Base-by-base conservation (phyloP, 2,888 invertebrate species). In the Spialia ferax region DNA sequence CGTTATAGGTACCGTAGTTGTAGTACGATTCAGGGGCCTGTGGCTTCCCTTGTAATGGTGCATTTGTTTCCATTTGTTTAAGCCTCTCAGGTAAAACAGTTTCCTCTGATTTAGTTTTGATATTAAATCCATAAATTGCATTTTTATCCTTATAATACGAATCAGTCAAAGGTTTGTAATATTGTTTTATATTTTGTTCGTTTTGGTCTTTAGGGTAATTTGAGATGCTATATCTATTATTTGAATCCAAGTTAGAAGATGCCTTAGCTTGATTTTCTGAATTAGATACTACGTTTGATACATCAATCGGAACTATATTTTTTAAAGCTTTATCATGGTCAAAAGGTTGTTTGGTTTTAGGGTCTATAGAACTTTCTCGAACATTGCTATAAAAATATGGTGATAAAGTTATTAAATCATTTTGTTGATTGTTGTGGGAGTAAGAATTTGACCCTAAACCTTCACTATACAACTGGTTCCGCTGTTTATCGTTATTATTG, bases 241-340 rank as follows among this genome's bases (percentile, higher is more conserved):
- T 82, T 55, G 70, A 75, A 50, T 88, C 87, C 32, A 77, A 73
- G 8, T 69, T 75, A 13, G 75, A 66, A 22, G 76, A 64, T 10
- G 73, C 69, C 76, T 88, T 90, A 3, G 73, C 45, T 68, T 84
- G 81, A 6, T 79, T 71, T 52, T 90, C 88, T 23, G 85, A 82
- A 71, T 87, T 89, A 18, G 83, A 75, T 11, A 93, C 86, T 32
- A 91, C 89, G 72, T 93, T 94, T 38, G 93, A 88, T 3, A 91
- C 86, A 74, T 91, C 94, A 57, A 94, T 91, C 1, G 94, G 89
- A 20, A 94, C 91, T 68, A 93, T 92, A 77, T 89, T 92, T 83
- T 93, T 93, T 61, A 93, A 77, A 1, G 92, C 93, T 74, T 91
- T 94, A 42, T 91, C 90, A 65, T 94, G 93, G 75, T 94, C 94